Conservation (phyloP, 1,140 invertebrate genomes). For the Drosophila biarmipes region DNA sequence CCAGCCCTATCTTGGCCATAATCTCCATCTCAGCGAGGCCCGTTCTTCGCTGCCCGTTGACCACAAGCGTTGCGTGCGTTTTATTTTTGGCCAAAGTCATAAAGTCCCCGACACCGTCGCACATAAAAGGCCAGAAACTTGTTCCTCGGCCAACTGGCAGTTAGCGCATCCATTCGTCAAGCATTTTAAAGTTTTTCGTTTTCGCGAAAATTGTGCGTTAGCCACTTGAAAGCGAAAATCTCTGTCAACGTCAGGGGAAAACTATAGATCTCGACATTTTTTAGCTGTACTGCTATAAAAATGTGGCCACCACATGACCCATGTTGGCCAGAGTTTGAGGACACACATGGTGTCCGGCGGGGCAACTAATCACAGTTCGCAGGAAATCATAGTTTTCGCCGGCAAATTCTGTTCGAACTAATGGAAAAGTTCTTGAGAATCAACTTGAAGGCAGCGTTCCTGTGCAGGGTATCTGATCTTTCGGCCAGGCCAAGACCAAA, state of each 20-base stretch:
- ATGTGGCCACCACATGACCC: slow-evolving; percentile 76
- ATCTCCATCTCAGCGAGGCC: slow-evolving; percentile 39
- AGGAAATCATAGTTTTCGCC: slow-evolving; percentile 41
- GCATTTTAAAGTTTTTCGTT: slow-evolving; percentile 67
- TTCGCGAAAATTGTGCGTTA: slow-evolving; percentile 60
- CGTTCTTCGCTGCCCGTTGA: slow-evolving; percentile 49
- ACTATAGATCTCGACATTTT: slow-evolving; percentile 29
- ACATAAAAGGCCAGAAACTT: slow-evolving; percentile 73
- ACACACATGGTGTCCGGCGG: slow-evolving; percentile 34
- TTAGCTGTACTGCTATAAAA: slow-evolving; percentile 46
- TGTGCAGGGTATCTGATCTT: slow-evolving; percentile 8
- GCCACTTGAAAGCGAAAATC: slow-evolving; percentile 71
- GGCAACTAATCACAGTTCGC: slow-evolving; percentile 51
- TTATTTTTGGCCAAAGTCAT: slow-evolving; percentile 81
- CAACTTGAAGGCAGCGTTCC: background rate
- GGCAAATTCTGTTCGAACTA: background rate
- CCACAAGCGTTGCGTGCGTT: slow-evolving; percentile 72
- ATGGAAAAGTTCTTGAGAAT: slow-evolving; percentile 49
- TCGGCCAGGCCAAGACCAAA: background rate
- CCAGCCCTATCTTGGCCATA: slow-evolving; percentile 49
- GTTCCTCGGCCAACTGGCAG: slow-evolving; percentile 65
- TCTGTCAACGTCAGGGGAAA: slow-evolving; percentile 52
- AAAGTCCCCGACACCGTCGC: slow-evolving; percentile 53
- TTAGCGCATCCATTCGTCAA: slow-evolving; percentile 78
- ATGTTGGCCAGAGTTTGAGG: slow-evolving; percentile 36